Evolutionary conservation across 2,888 invertebrate species (phyloP).

Genomic region (Mycalesis mineus): DNA sequence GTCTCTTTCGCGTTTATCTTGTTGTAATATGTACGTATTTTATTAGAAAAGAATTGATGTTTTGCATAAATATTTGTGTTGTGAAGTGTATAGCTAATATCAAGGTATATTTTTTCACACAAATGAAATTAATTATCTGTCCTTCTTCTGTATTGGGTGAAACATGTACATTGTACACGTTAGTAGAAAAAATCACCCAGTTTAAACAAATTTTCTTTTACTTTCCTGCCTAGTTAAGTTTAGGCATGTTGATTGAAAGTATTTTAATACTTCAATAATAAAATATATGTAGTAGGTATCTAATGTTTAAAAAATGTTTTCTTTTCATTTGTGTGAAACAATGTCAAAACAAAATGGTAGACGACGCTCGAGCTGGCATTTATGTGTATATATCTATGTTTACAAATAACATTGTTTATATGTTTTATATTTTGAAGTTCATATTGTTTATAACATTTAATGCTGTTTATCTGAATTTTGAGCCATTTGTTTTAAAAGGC

Average conservation of each 20-base stretch:
- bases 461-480: neutral
- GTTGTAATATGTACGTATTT: neutral
- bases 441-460: neutral
- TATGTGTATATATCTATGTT: constrained; percentile 6
- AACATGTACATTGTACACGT: too few species aligned
- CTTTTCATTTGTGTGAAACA: constrained; percentile 19
- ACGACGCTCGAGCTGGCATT: constrained; percentile 27
- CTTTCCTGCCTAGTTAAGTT: too few species aligned
- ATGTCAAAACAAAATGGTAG: constrained; percentile 6
- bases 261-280: too few species aligned
- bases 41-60: neutral
- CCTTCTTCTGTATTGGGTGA: too few species aligned
- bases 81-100: constrained; percentile 10
- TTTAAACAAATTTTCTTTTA: too few species aligned
- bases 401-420: constrained; percentile 25
- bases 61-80: constrained; percentile 1
- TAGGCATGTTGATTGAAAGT: too few species aligned
- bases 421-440: constrained; percentile 4
- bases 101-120: constrained; percentile 11
- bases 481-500: neutral
- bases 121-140: constrained; percentile 2
- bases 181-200: too few species aligned
- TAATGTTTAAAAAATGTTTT: neutral
- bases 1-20: neutral
- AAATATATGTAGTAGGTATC: too few species aligned